phyloP scores from a whole-genome alignment of 1,140 invertebrate genomes.

The Bombus ignitus region DNA sequence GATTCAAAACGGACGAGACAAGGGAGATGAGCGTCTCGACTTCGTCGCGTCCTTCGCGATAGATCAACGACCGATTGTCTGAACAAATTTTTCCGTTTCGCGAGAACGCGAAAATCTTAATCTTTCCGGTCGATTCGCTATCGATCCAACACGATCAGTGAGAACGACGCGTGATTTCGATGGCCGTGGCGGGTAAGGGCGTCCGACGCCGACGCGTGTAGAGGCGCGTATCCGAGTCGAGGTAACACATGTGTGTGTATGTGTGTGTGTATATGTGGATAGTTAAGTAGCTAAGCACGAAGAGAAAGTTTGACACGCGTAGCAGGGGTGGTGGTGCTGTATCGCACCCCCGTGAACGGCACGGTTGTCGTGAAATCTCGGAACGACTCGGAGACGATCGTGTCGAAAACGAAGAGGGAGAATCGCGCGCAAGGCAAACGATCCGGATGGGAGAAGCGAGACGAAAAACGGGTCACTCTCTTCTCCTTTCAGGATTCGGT shows the following conservation, averaged over 20 bases:
- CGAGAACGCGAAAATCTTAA: neutral
- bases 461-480: constrained; percentile 77
- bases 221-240: neutral
- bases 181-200: neutral
- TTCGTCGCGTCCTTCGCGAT: no score
- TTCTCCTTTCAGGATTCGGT: constrained; percentile 72
- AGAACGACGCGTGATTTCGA: neutral
- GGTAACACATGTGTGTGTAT: neutral
- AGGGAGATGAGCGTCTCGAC: neutral
- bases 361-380: constrained; percentile 60
- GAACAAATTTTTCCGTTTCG: no score
- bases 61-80: no score
- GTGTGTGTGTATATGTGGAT: neutral
- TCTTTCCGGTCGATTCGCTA: neutral
- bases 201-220: neutral
- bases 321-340: neutral
- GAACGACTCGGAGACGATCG: constrained; percentile 59
- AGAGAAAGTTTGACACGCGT: neutral
- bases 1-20: neutral
- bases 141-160: neutral
- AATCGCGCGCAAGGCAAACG: constrained; percentile 47
- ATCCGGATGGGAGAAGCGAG: constrained; percentile 63
- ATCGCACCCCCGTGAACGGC: constrained; percentile 33
- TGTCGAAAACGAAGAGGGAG: constrained; percentile 52
- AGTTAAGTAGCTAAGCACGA: neutral